phyloP scores from a whole-genome alignment of 2,113 vertebrate species.

The Scartelaos histophorus region DNA sequence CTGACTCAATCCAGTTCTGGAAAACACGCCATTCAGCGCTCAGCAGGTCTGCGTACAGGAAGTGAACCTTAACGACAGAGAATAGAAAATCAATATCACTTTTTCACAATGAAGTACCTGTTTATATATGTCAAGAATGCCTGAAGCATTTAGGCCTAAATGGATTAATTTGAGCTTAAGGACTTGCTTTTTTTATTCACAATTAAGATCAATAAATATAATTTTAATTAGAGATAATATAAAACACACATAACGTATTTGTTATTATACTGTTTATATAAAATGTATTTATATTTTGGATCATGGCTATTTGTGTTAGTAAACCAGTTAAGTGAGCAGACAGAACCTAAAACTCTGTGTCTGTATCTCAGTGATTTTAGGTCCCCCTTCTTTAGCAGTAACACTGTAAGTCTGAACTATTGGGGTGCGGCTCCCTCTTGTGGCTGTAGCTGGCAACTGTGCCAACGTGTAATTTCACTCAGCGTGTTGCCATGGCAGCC shows the following conservation, averaged over 20 bases:
- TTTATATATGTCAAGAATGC: neutral
- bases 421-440: slow-evolving; percentile 62
- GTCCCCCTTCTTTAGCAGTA: neutral
- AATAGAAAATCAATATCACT: neutral
- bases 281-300: neutral
- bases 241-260: no score
- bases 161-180: neutral
- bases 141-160: neutral
- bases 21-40: slow-evolving; percentile 79
- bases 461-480: slow-evolving; percentile 57
- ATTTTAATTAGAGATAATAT: no score
- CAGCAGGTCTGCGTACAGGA: slow-evolving; percentile 74
- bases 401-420: slow-evolving; percentile 24
- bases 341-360: neutral
- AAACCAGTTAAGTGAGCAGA: neutral
- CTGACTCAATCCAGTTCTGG: slow-evolving; percentile 75
- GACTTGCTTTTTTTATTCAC: neutral
- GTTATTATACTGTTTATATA: neutral
- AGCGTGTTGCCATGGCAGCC: slow-evolving; percentile 77
- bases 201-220: neutral
- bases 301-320: neutral
- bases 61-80: slow-evolving; percentile 67
- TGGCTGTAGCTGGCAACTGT: slow-evolving; percentile 59
- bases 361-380: neutral
- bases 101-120: neutral